Percentiles rank a stretch among this genome's conserved stretches.
Evolutionary conservation across 2,888 invertebrate genomes (phyloP).

Genomic region (Eristalis pertinax): DNA sequence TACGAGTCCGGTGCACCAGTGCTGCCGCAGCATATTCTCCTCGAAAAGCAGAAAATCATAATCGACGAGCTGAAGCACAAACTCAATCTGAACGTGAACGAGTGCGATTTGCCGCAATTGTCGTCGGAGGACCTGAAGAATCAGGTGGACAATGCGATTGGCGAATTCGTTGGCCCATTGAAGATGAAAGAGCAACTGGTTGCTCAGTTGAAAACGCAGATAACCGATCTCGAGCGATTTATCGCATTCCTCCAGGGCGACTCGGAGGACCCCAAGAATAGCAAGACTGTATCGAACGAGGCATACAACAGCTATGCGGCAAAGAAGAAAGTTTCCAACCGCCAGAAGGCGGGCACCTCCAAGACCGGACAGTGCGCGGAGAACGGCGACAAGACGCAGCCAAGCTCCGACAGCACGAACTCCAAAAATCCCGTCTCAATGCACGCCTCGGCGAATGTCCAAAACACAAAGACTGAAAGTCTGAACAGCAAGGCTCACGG

Average conservation of each 20-base stretch:
- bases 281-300: slow-evolving; percentile 71
- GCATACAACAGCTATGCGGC: slow-evolving; percentile 81
- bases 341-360: slow-evolving; percentile 34
- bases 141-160: slow-evolving; percentile 94
- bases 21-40: slow-evolving; percentile 88
- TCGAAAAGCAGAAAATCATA: slow-evolving; percentile 94
- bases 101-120: slow-evolving; percentile 87
- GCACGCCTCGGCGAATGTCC: slow-evolving; percentile 23
- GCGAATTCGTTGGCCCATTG: slow-evolving; percentile 95
- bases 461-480: slow-evolving; percentile 74
- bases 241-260: slow-evolving; percentile 96
- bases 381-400: slow-evolving; percentile 39
- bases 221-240: slow-evolving; percentile 97
- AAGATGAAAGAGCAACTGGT: slow-evolving; percentile 98
- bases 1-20: slow-evolving; percentile 92
- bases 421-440: slow-evolving; percentile 30
- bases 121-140: slow-evolving; percentile 91
- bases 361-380: slow-evolving; percentile 3
- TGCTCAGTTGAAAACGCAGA: slow-evolving; percentile 96
- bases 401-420: background rate
- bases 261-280: slow-evolving; percentile 80
- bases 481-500: slow-evolving; percentile 80
- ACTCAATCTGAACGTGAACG: slow-evolving; percentile 92
- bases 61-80: slow-evolving; percentile 93
- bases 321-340: slow-evolving; percentile 76